Percentiles rank a stretch among this genome's conserved stretches.
Conservation (phyloP, 2,113 vertebrate genomes). For the Leucopsar rothschildi region DNA sequence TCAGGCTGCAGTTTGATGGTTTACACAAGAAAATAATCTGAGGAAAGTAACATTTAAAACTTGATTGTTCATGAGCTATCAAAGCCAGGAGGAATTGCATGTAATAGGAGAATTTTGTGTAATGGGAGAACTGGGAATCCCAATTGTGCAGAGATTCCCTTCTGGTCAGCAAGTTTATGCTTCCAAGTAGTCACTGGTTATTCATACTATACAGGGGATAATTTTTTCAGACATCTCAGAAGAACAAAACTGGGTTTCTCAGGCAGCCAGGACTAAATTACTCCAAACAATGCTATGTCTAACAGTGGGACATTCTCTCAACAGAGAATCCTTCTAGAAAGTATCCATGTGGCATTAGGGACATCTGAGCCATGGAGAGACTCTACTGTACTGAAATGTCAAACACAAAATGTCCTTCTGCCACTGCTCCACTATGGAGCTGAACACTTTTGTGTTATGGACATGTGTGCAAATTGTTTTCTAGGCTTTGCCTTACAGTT, state of each 20-base stretch:
- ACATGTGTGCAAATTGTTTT: not conserved
- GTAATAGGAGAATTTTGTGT: not conserved
- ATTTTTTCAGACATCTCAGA: not conserved
- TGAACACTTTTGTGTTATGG: not conserved
- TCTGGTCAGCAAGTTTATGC: not conserved
- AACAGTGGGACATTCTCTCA: not conserved
- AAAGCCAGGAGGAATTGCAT: not conserved
- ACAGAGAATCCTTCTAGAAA: not conserved
- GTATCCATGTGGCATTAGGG: not conserved
- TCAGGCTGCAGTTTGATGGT: constrained; percentile 21
- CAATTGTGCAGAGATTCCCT: not conserved
- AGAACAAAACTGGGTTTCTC: not conserved
- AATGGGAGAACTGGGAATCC: not conserved
- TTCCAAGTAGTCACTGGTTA: not conserved
- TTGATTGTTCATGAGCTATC: not conserved
- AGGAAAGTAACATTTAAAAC: constrained; percentile 13
- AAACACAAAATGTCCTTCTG: not conserved
- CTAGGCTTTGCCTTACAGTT: not conserved
- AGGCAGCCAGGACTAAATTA: not conserved
- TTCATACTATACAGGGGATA: not conserved
- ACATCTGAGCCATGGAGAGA: not conserved
- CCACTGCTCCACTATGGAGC: rapidly evolving
- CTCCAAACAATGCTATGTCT: not conserved
- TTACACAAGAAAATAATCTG: constrained; percentile 34
- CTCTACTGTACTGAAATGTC: not conserved